A percentile compares a stretch with the other conserved stretches of the same genome.
Conservation (phyloP, 2,888 invertebrate genomes). For the Anagyrus pseudococci region DNA sequence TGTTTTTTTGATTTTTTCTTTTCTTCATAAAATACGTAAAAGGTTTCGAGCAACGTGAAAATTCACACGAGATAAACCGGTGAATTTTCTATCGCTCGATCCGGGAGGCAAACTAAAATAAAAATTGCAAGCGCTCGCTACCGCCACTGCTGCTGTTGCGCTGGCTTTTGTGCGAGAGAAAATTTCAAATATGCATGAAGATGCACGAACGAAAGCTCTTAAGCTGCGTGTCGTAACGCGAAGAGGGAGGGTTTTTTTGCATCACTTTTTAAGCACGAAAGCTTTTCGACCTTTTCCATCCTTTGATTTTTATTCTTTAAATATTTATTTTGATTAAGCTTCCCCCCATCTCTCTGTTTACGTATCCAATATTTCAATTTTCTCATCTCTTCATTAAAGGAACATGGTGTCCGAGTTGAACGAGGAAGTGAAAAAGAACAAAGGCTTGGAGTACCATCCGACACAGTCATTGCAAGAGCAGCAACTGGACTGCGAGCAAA, state of each 20-base stretch:
- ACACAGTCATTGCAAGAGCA: neutral
- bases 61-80: no score
- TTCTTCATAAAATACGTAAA: no score
- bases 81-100: no score
- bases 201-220: constrained; percentile 23
- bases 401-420: constrained; percentile 11
- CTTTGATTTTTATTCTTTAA: neutral
- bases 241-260: constrained; percentile 20
- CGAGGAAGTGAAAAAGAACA: constrained; percentile 14
- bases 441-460: constrained; percentile 10
- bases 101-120: no score
- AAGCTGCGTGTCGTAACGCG: constrained; percentile 21
- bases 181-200: constrained; percentile 8
- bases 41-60: no score
- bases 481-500: neutral
- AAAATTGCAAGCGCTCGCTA: no score
- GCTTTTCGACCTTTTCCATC: constrained; percentile 6
- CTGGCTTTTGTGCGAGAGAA: neutral
- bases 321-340: no score
- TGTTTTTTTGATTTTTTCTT: constrained; percentile 1
- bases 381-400: neutral
- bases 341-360: no score
- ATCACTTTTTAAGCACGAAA: constrained; percentile 7
- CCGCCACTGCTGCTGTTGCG: no score
- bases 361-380: neutral